Percentiles rank a stretch among this genome's conserved stretches.
These are phyloP conservation scores for Darevskia nairensis DNA, from an alignment of 2,797 vertebrate genomes.

Conservation along the genomic window DNA sequence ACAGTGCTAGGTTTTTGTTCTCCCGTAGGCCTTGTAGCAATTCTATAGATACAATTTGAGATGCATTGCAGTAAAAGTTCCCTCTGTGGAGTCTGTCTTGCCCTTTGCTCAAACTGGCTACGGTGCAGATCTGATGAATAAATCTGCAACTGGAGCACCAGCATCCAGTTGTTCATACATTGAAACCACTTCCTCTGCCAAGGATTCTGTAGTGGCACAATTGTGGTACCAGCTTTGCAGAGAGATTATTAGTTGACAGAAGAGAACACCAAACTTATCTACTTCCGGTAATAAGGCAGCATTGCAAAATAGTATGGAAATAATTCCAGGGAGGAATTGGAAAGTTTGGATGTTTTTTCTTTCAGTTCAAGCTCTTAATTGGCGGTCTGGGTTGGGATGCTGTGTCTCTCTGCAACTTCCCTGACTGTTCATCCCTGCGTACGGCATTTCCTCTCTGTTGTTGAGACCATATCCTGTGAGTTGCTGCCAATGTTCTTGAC, in stretches of 20 bases:
- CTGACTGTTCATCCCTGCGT: slow-evolving; percentile 1
- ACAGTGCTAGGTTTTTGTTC: not conserved
- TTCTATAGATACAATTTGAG: not conserved
- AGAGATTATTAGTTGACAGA: not conserved
- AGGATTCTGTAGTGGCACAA: not conserved
- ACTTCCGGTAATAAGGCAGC: not conserved
- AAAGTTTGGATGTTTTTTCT: not conserved
- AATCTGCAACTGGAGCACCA: not conserved
- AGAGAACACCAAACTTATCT: not conserved
- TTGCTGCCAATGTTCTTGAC: slow-evolving; percentile 18
- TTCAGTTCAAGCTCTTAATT: not conserved
- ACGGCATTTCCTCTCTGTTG: slow-evolving; percentile 9
- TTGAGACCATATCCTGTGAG: slow-evolving; percentile 29
- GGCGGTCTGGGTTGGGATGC: not conserved
- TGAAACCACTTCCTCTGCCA: not conserved
- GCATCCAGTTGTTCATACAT: not conserved
- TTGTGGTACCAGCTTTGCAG: not conserved
- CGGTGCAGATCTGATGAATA: not conserved
- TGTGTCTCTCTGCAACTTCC: not conserved
- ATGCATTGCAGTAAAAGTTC: not conserved
- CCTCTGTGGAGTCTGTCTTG: not conserved
- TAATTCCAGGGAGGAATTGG: not conserved
- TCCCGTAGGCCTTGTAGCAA: not conserved
- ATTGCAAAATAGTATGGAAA: not conserved
- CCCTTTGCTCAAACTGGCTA: not conserved